These are phyloP conservation scores for Drosophila eohydei DNA, from an alignment of 2,888 invertebrate species.

Conservation along the genomic window DNA sequence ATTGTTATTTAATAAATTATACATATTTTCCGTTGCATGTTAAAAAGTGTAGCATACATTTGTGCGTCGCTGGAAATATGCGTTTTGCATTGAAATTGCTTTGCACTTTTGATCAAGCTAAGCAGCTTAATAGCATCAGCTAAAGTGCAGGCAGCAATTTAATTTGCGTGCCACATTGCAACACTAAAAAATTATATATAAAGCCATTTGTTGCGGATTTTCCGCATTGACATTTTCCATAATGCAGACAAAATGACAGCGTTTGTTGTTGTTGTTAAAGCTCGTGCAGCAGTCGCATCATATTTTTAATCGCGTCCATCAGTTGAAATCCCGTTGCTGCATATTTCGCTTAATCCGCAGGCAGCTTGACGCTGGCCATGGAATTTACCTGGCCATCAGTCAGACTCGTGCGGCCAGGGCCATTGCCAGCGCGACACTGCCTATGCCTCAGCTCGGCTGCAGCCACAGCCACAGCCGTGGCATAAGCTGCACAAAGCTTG, in stretches of 20 bases:
- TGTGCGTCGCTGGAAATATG: slow-evolving; percentile 8
- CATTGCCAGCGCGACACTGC: not conserved
- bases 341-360: slow-evolving; percentile 55
- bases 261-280: slow-evolving; percentile 33
- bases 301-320: slow-evolving; percentile 57
- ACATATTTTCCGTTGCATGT: not conserved
- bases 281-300: slow-evolving; percentile 35
- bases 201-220: slow-evolving; percentile 12
- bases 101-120: slow-evolving; percentile 5
- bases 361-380: slow-evolving; percentile 51
- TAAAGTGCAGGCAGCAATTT: slow-evolving; percentile 31
- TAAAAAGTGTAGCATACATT: slow-evolving; percentile 34
- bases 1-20: slow-evolving; percentile 37
- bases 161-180: slow-evolving; percentile 18
- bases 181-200: slow-evolving; percentile 18
- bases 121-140: slow-evolving; percentile 26
- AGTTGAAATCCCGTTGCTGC: slow-evolving; percentile 32
- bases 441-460: slow-evolving; percentile 4
- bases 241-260: slow-evolving; percentile 52
- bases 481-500: slow-evolving; percentile 51
- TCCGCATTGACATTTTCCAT: slow-evolving; percentile 34
- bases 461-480: slow-evolving; percentile 31
- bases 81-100: not conserved
- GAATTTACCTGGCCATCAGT: slow-evolving; percentile 70
- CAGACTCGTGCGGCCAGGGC: slow-evolving; percentile 44